phyloP scores from a whole-genome alignment of 2,113 vertebrate genomes.

The Nothocercus julius region DNA sequence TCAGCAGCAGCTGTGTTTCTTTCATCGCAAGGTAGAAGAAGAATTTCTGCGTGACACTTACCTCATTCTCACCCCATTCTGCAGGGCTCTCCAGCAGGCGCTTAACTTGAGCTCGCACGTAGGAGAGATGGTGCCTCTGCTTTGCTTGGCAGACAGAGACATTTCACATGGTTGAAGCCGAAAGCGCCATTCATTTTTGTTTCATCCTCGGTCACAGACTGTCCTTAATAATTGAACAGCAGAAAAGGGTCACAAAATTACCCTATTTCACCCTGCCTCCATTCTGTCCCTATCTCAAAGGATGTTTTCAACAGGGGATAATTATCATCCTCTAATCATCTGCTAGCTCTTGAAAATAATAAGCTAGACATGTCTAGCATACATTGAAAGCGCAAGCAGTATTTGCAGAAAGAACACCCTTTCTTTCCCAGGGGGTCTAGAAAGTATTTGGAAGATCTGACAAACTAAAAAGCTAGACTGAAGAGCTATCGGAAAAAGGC shows the following conservation, averaged over 20 bases:
- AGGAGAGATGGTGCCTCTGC: background rate
- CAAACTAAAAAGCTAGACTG: background rate
- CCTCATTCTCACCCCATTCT: background rate
- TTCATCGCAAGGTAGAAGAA: background rate
- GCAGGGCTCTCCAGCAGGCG: background rate
- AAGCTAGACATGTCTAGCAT: background rate
- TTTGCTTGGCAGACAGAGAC: background rate
- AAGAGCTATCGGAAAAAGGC: background rate
- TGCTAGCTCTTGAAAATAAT: slow-evolving; percentile 9
- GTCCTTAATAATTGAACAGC: background rate
- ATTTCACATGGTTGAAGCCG: background rate
- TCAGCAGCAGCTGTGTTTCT: background rate
- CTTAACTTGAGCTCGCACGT: background rate
- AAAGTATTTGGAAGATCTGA: background rate
- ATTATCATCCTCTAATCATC: slow-evolving; percentile 4
- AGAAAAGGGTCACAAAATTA: background rate
- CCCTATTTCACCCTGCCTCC: background rate
- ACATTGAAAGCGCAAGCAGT: background rate
- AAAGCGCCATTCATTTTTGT: background rate
- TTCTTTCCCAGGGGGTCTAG: background rate
- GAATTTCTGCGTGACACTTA: background rate
- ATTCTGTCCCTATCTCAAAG: background rate
- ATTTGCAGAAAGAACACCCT: background rate
- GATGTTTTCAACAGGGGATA: background rate
- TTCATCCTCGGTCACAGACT: background rate